Percentiles rank a stretch among this genome's conserved stretches.
Evolutionary conservation across 2,888 invertebrate genomes (phyloP).

Genomic region (Drosophila paracracens): DNA sequence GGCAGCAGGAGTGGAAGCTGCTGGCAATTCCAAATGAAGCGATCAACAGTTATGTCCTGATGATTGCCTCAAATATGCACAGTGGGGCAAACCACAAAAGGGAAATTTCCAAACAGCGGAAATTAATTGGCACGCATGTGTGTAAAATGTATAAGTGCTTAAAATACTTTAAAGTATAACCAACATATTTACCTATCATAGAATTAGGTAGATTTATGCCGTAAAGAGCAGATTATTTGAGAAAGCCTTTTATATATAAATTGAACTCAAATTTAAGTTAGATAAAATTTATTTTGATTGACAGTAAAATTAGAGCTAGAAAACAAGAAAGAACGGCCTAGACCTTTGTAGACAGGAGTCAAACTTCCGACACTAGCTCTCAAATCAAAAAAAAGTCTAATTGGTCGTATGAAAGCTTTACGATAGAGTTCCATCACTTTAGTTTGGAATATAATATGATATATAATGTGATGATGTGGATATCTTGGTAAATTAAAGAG

Average conservation of each 20-base stretch:
- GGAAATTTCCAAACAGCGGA: not conserved
- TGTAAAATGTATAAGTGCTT: not conserved
- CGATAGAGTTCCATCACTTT: not conserved
- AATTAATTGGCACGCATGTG: not conserved
- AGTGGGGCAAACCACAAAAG: conserved; percentile 10
- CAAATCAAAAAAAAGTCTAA: not conserved
- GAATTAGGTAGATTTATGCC: not conserved
- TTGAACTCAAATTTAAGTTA: not conserved
- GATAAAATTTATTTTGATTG: not conserved
- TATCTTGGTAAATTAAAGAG: not conserved
- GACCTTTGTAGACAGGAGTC: not conserved
- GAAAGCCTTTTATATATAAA: not conserved
- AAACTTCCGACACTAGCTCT: not conserved
- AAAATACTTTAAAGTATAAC: not conserved
- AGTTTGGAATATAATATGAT: not conserved
- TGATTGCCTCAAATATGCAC: conserved; percentile 32
- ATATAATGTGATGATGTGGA: not conserved
- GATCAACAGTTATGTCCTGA: conserved; percentile 47
- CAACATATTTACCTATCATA: not conserved
- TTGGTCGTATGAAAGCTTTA: not conserved
- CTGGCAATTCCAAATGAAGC: conserved; percentile 52
- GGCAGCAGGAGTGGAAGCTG: conserved; percentile 20
- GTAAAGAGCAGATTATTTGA: not conserved
- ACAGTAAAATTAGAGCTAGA: not conserved
- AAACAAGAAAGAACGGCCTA: not conserved